Base-by-base conservation (phyloP, 2,888 invertebrate species). In the Eilema sororculum region DNA sequence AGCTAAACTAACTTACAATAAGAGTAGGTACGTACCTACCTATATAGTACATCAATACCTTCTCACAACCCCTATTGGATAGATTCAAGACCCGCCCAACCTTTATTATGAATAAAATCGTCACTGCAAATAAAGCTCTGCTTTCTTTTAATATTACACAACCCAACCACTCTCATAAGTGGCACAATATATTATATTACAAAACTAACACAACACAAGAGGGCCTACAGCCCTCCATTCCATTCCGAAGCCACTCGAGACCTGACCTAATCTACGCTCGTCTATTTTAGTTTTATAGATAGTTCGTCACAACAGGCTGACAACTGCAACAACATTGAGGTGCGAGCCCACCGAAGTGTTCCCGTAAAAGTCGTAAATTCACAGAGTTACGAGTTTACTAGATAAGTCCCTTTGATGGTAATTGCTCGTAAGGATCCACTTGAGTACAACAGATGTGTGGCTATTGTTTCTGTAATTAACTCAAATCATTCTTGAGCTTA, bases 321-420 rank as follows among this genome's bases (percentile, higher is more conserved):
- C 81, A 81, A 81, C 81, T 81, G 81, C 72, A 77, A 82, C 78
- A 81, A 81, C 82, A 81, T 73, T 77, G 78, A 80, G 80, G 80
- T 82, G 81, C 62, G 63, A 24, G 78, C 82, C 80, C 78, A 79
- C 80, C 82, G 73, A 67, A 67, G 63, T 66, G 69, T 68, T 80
- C 80, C 73, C 62, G 73, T 70, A 67, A 82, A 63, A 65, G 73
- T 77, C 82, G 77, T 81, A 81, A 82, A 82, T 22, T 37, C 73
- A 73, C 72, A 74, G 74, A 77, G 65, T 71, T 72, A 72, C 68
- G 68, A 72, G 64, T 67, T 58, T 67, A 64, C 46, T 52, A 71
- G 71, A 71, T 68, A 72, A 75, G 65, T 65, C 69, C 70, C 73
- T 81, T 81, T 81, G 81, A 81, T 82, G 75, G 72, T 81, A 77